Evolutionary conservation across 2,888 invertebrate genomes (phyloP).

Genomic region (Noctua janthina): DNA sequence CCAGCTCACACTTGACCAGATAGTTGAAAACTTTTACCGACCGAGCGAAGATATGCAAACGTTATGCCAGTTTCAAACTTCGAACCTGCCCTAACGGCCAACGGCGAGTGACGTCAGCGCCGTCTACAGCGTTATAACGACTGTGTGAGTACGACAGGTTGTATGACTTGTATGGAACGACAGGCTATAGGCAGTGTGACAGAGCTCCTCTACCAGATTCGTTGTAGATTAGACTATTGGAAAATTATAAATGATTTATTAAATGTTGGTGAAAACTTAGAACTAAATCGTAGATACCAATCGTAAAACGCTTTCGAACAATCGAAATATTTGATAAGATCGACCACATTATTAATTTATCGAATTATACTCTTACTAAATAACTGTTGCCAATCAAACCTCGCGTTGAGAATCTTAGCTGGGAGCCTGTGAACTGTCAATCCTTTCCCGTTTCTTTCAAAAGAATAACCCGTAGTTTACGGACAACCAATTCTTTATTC

Average conservation of each 20-base stretch:
- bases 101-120: conserved; percentile 60
- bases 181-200: not conserved
- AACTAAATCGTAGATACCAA: not conserved
- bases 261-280: not conserved
- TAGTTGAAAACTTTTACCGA: conserved; percentile 47
- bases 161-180: conserved; percentile 15
- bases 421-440: not conserved
- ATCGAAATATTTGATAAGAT: too few relatives aligned
- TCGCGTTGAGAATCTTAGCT: too few relatives aligned
- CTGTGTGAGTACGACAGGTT: conserved; percentile 33
- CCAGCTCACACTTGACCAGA: conserved; percentile 22
- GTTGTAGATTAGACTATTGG: not conserved
- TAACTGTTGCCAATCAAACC: not conserved
- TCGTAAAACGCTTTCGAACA: too few relatives aligned
- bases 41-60: conserved; percentile 47
- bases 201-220: not conserved
- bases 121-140: conserved; percentile 50
- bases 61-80: conserved; percentile 62
- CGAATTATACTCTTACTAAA: not conserved
- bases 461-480: too few relatives aligned
- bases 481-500: not conserved
- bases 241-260: not conserved
- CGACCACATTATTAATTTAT: not conserved
- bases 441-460: not conserved
- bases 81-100: conserved; percentile 66